Evolutionary conservation across 2,113 vertebrate species (phyloP), one percentile per base, ranked within the genome.

Genomic region (Archocentrus centrarchus): DNA sequence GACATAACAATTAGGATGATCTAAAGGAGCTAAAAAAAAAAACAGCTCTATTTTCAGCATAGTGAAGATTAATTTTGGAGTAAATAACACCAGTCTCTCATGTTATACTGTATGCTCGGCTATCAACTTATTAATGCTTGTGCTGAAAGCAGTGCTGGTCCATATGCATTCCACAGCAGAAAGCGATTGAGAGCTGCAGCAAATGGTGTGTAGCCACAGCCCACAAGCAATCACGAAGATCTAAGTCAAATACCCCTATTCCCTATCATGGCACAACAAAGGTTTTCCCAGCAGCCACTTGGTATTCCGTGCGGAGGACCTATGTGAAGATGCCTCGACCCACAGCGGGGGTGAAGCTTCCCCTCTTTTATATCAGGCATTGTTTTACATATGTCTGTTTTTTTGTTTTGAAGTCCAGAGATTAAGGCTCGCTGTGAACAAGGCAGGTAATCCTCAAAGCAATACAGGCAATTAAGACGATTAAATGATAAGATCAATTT

Each of bases 211-310:
- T 80, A 88, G 86, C 91, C 84, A 86, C 83, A 91, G 82, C 79
- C 77, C 81, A 78, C 55, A 39, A 82, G 85, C 87, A 94, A 95
- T 95, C 94, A 78, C 14, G 53, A 8, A 89, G 84, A 96, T 95
- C 94, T 95, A 95, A 91, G 90, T 93, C 87, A 94, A 93, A 95
- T 93, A 96, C 95, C 95, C 94, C 86, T 93, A 96, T 96, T 90
- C 93, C 84, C 89, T 86, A 86, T 81, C 86, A 63, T 84, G 80
- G 86, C 80, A 94, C 86, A 91, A 96, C 95, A 95, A 94, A 95
- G 91, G 68, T 64, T 92, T 95, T 95, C 93, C 94, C 93, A 93
- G 92, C 93, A 95, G 91, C 83, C 92, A 89, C 92, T 94, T 91
- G 90, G 77, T 92, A 91, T 94, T 94, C 90, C 91, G 85, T 94